Evolutionary conservation across 2,113 vertebrate genomes (phyloP).

Genomic region (Callopanchax toddi): DNA sequence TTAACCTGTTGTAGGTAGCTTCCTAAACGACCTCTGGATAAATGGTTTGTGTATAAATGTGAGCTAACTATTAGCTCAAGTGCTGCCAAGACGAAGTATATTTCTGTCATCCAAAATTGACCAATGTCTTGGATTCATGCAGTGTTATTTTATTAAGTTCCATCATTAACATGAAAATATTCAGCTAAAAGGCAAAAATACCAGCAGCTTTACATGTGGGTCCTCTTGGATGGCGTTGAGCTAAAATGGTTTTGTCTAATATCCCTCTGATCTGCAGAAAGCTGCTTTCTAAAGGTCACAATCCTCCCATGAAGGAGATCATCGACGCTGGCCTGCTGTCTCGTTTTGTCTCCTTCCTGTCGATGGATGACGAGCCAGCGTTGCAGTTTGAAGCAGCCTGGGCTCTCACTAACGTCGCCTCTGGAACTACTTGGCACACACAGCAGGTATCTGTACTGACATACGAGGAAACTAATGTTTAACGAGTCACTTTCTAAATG

Average conservation of each 20-base stretch:
- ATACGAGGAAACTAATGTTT: background rate
- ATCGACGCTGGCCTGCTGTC: conserved; percentile 84
- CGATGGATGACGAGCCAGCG: conserved; percentile 60
- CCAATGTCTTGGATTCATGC: too few species aligned
- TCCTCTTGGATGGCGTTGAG: too few species aligned
- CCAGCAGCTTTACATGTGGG: too few species aligned
- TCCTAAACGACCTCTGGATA: too few species aligned
- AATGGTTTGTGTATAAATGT: too few species aligned
- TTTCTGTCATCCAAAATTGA: too few species aligned
- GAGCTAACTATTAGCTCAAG: too few species aligned
- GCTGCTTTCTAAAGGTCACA: conserved; percentile 84
- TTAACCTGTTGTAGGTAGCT: too few species aligned
- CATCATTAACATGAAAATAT: too few species aligned
- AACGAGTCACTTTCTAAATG: background rate
- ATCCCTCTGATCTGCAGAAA: conserved; percentile 72
- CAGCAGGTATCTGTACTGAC: conserved; percentile 75
- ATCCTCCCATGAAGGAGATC: conserved; percentile 84
- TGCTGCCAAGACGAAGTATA: too few species aligned
- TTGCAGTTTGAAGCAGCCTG: conserved; percentile 94
- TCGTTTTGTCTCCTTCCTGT: conserved; percentile 86
- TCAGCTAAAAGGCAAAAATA: too few species aligned
- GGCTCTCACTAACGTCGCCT: conserved; percentile 93
- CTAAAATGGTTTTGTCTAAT: background rate
- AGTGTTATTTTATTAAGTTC: too few species aligned
- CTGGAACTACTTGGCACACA: conserved; percentile 88